Base-by-base conservation (phyloP, 2,888 invertebrate species). In the Tricholauxania praeusta region DNA sequence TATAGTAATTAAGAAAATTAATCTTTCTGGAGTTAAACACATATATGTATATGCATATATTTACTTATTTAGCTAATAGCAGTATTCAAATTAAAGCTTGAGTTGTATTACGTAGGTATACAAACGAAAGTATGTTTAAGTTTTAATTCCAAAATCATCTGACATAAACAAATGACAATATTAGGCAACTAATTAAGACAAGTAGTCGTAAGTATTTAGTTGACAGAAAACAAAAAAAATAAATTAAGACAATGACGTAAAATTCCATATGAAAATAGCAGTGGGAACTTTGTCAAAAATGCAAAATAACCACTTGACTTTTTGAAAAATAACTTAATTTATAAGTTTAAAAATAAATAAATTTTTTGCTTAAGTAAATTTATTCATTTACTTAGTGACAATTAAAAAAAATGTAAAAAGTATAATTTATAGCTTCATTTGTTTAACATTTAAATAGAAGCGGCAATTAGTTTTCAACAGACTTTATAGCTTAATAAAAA, bases 311-410 rank as follows among this genome's bases (percentile, higher is more conserved):
- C 65, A 59, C 70, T 62, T 62, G 32, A 62, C 39, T n/a, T 39
- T 32, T 62, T 76, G 74, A 73, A 73, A 74, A 72, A 76, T 72
- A 76, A 77, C 74, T 76, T 73, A 76, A 76, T 77, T 77, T 72
- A 75, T 74, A 75, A 72, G 72, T 62, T 73, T 55, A 74, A 72
- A 73, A 69, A 39, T 39, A 39, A 39, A 39, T 39, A 49, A 28
- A 28, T 15, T 49, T 67, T 53, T 49, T 28, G 53, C 57, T 19
- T 62, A 32, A 67, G 67, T 67, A 72, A 64, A 69, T 64, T 59
- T 51, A 65, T 69, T 68, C 55, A 59, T 59, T 15, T 32, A 48
- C 64, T 22, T 47, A 47, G 55, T 51, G 15, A 48, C n/a, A 60
- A 75, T 73, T 69, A 72, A 72, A 63, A 47, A 17, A 67, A 52